These are phyloP conservation scores for Samia ricini DNA, from an alignment of 1,140 invertebrate genomes.

Conservation along the genomic window DNA sequence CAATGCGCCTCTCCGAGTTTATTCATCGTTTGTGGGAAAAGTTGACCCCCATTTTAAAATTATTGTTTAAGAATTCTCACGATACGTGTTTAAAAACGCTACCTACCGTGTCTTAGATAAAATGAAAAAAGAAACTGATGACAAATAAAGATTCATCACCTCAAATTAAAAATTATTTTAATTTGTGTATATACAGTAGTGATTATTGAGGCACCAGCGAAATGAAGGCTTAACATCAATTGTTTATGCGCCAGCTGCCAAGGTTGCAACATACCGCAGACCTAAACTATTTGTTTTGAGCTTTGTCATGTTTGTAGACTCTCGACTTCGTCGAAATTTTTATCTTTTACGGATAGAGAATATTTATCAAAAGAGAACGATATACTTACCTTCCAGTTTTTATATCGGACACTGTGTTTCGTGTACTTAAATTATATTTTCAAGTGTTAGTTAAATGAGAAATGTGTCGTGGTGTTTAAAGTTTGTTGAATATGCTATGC, in stretches of 20 bases:
- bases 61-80: slow-evolving; percentile 77
- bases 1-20: slow-evolving; percentile 74
- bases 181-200: slow-evolving; percentile 4
- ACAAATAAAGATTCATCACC: background rate
- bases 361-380: slow-evolving; percentile 50
- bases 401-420: slow-evolving; percentile 39
- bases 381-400: slow-evolving; percentile 25
- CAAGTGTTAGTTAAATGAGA: slow-evolving; percentile 38
- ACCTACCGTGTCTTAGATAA: slow-evolving; percentile 60
- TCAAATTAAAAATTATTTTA: background rate
- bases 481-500: background rate
- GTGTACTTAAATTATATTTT: slow-evolving; percentile 40
- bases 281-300: slow-evolving; percentile 60
- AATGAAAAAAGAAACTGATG: background rate
- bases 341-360: slow-evolving; percentile 55
- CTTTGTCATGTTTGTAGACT: slow-evolving; percentile 64
- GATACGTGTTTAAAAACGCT: slow-evolving; percentile 51
- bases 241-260: slow-evolving; percentile 48
- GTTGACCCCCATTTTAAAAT: slow-evolving; percentile 74
- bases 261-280: slow-evolving; percentile 55
- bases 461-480: slow-evolving; percentile 6
- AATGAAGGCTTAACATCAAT: slow-evolving; percentile 25
- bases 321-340: slow-evolving; percentile 61
- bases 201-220: slow-evolving; percentile 32
- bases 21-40: slow-evolving; percentile 77